A percentile compares a stretch with the other conserved stretches of the same genome.
Evolutionary conservation across 2,113 vertebrate species (phyloP).

Genomic region (Cnemophilus loriae): DNA sequence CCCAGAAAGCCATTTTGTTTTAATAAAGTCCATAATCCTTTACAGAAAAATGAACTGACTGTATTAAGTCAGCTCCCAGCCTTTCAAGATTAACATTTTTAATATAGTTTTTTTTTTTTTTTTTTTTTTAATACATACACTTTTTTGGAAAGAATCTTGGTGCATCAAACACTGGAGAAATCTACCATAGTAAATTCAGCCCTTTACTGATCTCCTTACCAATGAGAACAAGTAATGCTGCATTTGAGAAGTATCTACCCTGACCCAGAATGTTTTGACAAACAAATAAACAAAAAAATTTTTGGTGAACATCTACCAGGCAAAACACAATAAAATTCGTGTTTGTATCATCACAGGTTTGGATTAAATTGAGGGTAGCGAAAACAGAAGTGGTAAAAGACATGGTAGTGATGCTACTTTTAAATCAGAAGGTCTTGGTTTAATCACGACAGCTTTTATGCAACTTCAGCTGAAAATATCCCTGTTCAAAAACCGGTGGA

Average conservation of each 20-base stretch:
- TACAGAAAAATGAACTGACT: neutral
- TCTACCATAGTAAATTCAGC: neutral
- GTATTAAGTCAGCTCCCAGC: neutral
- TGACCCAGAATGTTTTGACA: neutral
- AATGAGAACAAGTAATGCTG: neutral
- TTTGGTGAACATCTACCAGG: neutral
- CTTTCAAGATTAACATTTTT: neutral
- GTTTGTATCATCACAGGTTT: neutral
- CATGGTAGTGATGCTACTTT: neutral
- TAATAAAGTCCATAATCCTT: conserved; percentile 13
- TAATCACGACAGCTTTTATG: neutral
- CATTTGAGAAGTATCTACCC: neutral
- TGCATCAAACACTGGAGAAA: neutral
- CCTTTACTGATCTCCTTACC: neutral
- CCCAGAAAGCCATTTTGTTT: neutral
- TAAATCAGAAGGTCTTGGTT: neutral
- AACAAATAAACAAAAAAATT: neutral
- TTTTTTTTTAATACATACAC: neutral
- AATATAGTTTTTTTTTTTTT: neutral
- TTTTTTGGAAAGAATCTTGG: neutral
- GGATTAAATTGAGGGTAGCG: neutral
- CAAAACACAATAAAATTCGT: neutral
- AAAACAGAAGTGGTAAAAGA: neutral
- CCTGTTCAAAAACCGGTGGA: neutral
- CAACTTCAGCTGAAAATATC: neutral